A percentile compares a stretch with the other conserved stretches of the same genome.
phyloP scores from a whole-genome alignment of 2,888 invertebrate species.

The Periphyllus acericola region DNA sequence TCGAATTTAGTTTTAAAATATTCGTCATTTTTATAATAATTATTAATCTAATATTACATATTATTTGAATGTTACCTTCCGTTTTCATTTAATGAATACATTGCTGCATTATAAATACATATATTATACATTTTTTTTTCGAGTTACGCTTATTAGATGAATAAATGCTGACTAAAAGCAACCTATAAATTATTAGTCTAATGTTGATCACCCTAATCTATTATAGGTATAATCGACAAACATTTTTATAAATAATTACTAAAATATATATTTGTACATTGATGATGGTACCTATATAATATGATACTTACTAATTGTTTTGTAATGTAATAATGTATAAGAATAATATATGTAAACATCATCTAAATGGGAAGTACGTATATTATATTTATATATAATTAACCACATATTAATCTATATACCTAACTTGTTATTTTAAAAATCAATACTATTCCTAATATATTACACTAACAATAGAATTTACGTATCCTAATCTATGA shows the following conservation, averaged over 20 bases:
- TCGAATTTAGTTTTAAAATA: too few relatives aligned
- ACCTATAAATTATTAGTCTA: conserved; percentile 19
- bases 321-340: conserved; percentile 35
- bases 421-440: background rate
- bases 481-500: background rate
- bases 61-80: too few relatives aligned
- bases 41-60: too few relatives aligned
- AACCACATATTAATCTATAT: background rate
- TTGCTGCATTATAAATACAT: background rate
- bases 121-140: background rate
- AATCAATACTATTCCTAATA: background rate
- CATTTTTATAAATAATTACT: background rate
- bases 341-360: conserved; percentile 24
- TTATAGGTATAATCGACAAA: conserved; percentile 17
- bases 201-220: background rate
- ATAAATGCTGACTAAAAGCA: conserved; percentile 20
- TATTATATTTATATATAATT: too few relatives aligned
- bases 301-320: background rate
- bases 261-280: background rate
- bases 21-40: too few relatives aligned
- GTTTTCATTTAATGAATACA: too few relatives aligned
- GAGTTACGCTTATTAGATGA: background rate
- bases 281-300: too few relatives aligned
- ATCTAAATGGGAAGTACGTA: conserved; percentile 13
- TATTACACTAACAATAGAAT: background rate